Conservation (phyloP, 2,113 vertebrate species). For the Cercopithecus mona region DNA sequence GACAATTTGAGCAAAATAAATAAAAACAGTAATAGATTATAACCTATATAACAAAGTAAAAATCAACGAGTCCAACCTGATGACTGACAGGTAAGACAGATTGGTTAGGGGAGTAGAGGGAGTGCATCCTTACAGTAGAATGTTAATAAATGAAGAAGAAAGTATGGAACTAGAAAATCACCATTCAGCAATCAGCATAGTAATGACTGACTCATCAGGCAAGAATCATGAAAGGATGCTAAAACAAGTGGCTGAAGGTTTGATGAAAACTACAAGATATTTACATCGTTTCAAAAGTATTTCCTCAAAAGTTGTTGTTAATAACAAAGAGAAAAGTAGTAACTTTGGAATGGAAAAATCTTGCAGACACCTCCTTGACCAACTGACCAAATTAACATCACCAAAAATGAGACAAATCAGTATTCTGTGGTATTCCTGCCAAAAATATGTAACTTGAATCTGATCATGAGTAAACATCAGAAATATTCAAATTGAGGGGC, state of each 20-base stretch:
- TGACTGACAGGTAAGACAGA: background rate
- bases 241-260: background rate
- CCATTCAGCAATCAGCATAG: background rate
- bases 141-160: background rate
- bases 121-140: background rate
- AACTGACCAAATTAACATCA: background rate
- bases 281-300: background rate
- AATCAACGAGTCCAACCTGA: background rate
- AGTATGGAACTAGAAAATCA: background rate
- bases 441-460: background rate
- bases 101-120: background rate
- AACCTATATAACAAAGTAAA: background rate
- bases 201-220: background rate
- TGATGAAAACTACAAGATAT: background rate
- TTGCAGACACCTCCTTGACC: background rate
- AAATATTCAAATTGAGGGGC: background rate
- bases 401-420: background rate
- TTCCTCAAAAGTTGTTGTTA: background rate
- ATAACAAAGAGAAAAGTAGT: constrained; percentile 1
- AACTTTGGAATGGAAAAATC: background rate
- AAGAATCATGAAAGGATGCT: constrained; percentile 3
- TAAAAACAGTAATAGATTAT: background rate
- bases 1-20: background rate
- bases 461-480: background rate
- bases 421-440: background rate